Evolutionary conservation across 2,113 vertebrate genomes (phyloP), one percentile per base, ranked within the genome.

Genomic region (Protobothrops mucrosquamatus): DNA sequence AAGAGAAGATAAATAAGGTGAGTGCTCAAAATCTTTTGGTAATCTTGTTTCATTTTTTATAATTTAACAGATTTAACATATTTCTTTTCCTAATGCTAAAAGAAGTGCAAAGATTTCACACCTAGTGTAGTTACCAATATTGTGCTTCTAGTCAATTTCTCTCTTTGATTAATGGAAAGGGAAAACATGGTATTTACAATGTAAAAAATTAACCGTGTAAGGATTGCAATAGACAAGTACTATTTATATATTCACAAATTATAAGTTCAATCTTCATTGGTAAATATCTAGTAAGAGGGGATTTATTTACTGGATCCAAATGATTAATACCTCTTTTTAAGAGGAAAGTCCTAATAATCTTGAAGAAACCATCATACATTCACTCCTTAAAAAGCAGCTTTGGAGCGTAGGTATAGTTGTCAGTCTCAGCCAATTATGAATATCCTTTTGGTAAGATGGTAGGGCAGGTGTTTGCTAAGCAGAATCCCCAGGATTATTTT

Each of bases 1-100:
- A 99, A 98, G 99, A 99, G 97, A 99, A 99, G 97, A 99, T 99
- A 96, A 99, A 99, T 96, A 99, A 99, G 99, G 99, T 99, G 97
- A 93, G 59, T 46, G 81, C 2, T 54, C 43, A 81, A 81, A 8
- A 10, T 23, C 22, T 43, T 81, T 52, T n/a, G 18, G 91, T 95
- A 92, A 23, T 57, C 96, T 52, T 95, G 86, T 93, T 52, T 52
- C 48, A 89, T 43, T 59, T 91, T 92, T 91, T 3, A 88, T 85
- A 81, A 39, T 9, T 8, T 51, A 51, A 51, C 48, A 51, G 7
- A 81, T 1, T 74, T 74, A 74, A 74, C n/a, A 74, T n/a, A 14
- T 2, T 57, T 54, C 74, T 89, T 81, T 43, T 24, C 51, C 22
- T 39, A 56, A 85, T 91, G 23, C 34, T 43, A 46, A 34, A 91